Base-by-base conservation (phyloP, 2,797 vertebrate genomes). In the Streptopelia turtur region DNA sequence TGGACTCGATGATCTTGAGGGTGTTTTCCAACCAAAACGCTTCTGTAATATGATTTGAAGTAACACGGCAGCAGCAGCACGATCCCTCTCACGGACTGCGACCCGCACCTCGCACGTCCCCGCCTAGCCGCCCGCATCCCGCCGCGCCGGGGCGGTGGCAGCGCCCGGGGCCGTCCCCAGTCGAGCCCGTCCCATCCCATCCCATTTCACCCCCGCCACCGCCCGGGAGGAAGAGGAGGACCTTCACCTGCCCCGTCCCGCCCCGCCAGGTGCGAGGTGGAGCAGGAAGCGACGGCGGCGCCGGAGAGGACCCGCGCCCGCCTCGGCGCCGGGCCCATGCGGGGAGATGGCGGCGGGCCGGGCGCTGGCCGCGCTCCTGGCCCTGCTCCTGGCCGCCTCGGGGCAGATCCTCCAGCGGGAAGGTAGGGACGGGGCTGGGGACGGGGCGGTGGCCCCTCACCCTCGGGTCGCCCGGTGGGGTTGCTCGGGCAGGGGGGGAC, bases 261-360 rank as follows among this genome's bases (percentile, higher is more conserved):
- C 13, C 47, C 33, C 59, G 61, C 49, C 92, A 90, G 94, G 95
- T 94, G 81, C 63, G 60, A 20, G 92, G 68, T 6, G 80, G 64
- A 80, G 92, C 94, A 79, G 96, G 97, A 97, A 96, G 94, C 60
- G 77, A 59, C 49, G 65, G 37, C 15, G 21, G n/a, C 3, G 63
- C 33, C 13, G 6, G 77, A 87, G 76, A 93, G 83, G 24, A 71
- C 43, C 65, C 56, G 79, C 72, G 94, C 41, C 81, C 83, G 37
- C 68, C 43, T 27, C 74, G 47, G 87, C 87, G 80, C 81, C 47
- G 53, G 83, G 70, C 77, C 47, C 68, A 43, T 71, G 87, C 66
- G 53, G 80, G 80, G 87, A 75, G 89, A 94, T 96, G 95, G 94
- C 83, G 63, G 72, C 49, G 63, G 86, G 53, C 50, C 50, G 65